phyloP scores from a whole-genome alignment of 2,113 vertebrate species.

The Osmerus eperlanus region DNA sequence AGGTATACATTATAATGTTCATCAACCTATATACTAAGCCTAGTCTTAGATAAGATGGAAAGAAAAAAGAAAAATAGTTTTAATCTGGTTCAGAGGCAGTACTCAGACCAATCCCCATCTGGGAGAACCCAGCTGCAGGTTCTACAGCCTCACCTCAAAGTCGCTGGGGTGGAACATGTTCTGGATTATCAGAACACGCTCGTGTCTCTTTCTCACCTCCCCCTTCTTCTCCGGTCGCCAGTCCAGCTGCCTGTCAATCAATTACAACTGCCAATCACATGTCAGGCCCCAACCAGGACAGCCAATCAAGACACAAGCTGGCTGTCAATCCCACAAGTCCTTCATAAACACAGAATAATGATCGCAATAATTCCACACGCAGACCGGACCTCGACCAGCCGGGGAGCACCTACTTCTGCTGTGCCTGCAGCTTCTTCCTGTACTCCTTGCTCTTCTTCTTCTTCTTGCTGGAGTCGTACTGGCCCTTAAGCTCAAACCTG shows the following conservation, averaged over 20 bases:
- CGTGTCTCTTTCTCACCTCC: conserved; percentile 77
- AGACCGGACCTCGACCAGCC: not conserved
- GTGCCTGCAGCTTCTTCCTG: conserved; percentile 86
- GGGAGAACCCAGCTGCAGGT: not conserved
- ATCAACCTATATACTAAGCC: not conserved
- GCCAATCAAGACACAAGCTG: too few species aligned
- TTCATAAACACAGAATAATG: too few species aligned
- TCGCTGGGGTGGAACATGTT: conserved; percentile 98
- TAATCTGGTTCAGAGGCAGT: not conserved
- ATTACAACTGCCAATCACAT: too few species aligned
- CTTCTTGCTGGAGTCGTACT: conserved; percentile 93
- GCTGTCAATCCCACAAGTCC: too few species aligned
- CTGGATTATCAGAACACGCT: conserved; percentile 89
- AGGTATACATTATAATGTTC: not conserved
- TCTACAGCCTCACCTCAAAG: conserved; percentile 79
- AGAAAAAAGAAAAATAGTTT: not conserved
- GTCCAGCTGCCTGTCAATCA: conserved; percentile 83
- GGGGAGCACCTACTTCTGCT: conserved; percentile 81
- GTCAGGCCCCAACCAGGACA: too few species aligned
- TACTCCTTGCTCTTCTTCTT: conserved; percentile 95
- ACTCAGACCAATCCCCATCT: not conserved
- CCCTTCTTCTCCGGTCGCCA: conserved; percentile 92
- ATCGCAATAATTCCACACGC: not conserved
- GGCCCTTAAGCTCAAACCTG: conserved; percentile 89
- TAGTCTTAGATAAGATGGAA: too few species aligned